These are phyloP conservation scores for Pissodes strobi DNA, from an alignment of 1,140 invertebrate genomes.

Conservation along the genomic window DNA sequence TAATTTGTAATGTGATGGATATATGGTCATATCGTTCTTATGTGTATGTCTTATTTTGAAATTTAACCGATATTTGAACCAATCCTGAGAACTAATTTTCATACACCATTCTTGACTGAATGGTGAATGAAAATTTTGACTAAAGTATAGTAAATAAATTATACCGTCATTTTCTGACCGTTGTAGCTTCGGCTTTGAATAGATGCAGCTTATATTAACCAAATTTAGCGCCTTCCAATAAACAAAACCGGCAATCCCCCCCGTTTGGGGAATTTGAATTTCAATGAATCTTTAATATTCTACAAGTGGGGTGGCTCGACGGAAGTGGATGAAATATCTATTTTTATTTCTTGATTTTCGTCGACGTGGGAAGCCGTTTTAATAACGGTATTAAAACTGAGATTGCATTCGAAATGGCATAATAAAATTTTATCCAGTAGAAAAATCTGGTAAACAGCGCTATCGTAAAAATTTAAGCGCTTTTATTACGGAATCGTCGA, in stretches of 20 bases:
- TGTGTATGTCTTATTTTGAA: too few relatives aligned
- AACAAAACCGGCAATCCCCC: not conserved
- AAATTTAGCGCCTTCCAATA: too few relatives aligned
- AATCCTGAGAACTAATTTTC: too few relatives aligned
- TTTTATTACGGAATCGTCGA: slow-evolving; percentile 30
- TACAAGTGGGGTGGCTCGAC: not conserved
- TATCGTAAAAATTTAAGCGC: slow-evolving; percentile 34
- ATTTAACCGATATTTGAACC: too few relatives aligned
- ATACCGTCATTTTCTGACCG: too few relatives aligned
- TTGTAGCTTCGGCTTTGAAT: too few relatives aligned
- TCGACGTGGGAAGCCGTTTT: slow-evolving; percentile 25
- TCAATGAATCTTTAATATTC: slow-evolving; percentile 31
- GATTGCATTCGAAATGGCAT: slow-evolving; percentile 27
- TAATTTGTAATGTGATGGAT: too few relatives aligned
- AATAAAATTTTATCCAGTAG: slow-evolving; percentile 36
- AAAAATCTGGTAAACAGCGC: slow-evolving; percentile 36
- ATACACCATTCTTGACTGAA: too few relatives aligned
- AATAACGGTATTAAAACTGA: slow-evolving; percentile 31
- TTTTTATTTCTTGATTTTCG: slow-evolving; percentile 31
- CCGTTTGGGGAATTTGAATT: slow-evolving; percentile 14
- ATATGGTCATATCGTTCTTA: too few relatives aligned
- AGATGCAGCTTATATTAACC: too few relatives aligned
- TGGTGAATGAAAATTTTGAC: too few relatives aligned
- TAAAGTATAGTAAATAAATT: too few relatives aligned
- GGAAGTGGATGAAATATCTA: slow-evolving; percentile 19